Evolutionary conservation across 2,797 vertebrate genomes (phyloP), one percentile per base, ranked within the genome.

Genomic region (Helarctos malayanus): DNA sequence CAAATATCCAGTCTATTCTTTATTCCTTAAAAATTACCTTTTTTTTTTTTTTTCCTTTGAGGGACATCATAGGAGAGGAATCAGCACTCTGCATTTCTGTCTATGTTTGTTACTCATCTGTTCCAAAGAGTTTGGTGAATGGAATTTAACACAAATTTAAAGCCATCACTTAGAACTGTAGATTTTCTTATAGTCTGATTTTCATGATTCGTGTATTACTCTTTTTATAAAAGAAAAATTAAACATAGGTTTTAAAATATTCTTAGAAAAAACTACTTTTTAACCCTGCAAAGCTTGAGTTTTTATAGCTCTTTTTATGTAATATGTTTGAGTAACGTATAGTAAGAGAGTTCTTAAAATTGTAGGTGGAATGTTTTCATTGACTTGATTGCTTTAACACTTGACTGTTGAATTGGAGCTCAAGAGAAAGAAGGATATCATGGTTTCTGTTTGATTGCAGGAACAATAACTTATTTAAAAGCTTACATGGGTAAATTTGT

Each of bases 301-400:
- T 73, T 52, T 85, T 65, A n/a, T 47, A 90, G 12, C 12, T 79
- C 8, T 69, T 95, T 94, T 68, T 68, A 80, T 87, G 65, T 80
- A 75, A 80, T 69, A 0, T 23, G 78, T 93, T 32, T 85, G 49
- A 78, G 7, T 92, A 49, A 69, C 61, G 2, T 15, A 21, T 25
- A n/a, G 69, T 49, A 85, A 69, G 47, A 89, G 90, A 69, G 47
- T 80, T 95, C 54, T 65, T 75, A 83, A 91, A 96, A 65, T n/a
- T 75, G 29, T 14, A 91, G 57, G 21, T 32, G 19, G 49, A 61
- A 61, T 83, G 23, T 68, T 79, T 92, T 73, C 45, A 56, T 61
- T 79, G 65, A 76, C 35, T 81, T 71, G 27, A 65, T 92, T 57
- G n/a, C 68, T 59, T 56, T 71, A 91, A 79, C 8, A 63, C 18